Conservation (phyloP, 2,888 invertebrate genomes). For the Cerceris ruficornis region DNA sequence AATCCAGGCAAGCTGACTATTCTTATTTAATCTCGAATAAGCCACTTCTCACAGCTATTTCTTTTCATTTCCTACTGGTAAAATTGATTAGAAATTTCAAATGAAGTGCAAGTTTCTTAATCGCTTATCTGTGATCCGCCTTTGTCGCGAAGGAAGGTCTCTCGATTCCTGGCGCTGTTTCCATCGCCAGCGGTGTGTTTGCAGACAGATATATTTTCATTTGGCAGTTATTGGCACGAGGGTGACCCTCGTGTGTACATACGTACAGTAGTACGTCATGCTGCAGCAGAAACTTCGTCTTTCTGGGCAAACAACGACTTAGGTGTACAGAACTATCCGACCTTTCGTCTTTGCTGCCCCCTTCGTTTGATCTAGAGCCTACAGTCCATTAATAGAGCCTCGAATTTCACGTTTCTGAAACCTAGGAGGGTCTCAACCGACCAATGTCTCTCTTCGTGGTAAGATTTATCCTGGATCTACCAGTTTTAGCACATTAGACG, state of each 20-base stretch:
- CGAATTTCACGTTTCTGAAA: conserved; percentile 75
- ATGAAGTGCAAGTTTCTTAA: not conserved
- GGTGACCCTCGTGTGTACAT: conserved; percentile 65
- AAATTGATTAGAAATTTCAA: not conserved
- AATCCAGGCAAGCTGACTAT: too few relatives aligned
- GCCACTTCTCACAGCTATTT: not conserved
- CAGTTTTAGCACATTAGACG: conserved; percentile 12
- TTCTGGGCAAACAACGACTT: conserved; percentile 72
- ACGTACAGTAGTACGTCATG: conserved; percentile 59
- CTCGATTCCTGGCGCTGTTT: conserved; percentile 44
- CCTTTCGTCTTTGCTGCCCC: conserved; percentile 64
- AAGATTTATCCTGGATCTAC: conserved; percentile 9
- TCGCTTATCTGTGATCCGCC: conserved; percentile 13
- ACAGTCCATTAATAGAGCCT: conserved; percentile 80
- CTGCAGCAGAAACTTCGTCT: conserved; percentile 67
- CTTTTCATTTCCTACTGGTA: too few relatives aligned
- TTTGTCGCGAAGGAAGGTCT: conserved; percentile 20
- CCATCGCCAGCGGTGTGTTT: conserved; percentile 74
- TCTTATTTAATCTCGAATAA: too few relatives aligned
- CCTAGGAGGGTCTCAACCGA: conserved; percentile 8
- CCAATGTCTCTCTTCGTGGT: conserved; percentile 18
- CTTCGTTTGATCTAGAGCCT: conserved; percentile 71
- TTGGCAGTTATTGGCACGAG: conserved; percentile 81
- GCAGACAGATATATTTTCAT: conserved; percentile 81
- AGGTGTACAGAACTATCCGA: conserved; percentile 55